Evolutionary conservation across 2,888 invertebrate species (phyloP).

Genomic region (Griposia aprilina): DNA sequence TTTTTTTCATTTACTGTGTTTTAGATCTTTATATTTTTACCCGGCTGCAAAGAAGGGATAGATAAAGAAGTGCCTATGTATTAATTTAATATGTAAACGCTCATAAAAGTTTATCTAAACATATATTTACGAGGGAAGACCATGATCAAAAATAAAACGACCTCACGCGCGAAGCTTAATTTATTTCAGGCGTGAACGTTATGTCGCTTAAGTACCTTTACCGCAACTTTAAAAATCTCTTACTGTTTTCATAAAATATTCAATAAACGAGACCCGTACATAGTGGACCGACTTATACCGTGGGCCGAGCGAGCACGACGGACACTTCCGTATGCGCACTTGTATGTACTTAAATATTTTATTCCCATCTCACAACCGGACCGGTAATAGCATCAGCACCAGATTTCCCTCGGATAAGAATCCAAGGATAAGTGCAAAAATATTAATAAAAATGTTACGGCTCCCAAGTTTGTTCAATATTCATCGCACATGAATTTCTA

Average conservation of each 20-base stretch:
- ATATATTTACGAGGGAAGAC: conserved; percentile 19
- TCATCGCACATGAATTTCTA: conserved; percentile 65
- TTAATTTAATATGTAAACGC: conserved; percentile 10
- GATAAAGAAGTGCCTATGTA: conserved; percentile 17
- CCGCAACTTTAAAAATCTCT: conserved; percentile 37
- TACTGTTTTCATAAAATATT: conserved; percentile 54
- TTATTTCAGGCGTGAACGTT: conserved; percentile 37
- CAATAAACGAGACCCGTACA: conserved; percentile 45
- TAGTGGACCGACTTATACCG: conserved; percentile 44
- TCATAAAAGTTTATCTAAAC: conserved; percentile 6
- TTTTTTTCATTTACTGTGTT: neutral
- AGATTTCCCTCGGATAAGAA: conserved; percentile 67
- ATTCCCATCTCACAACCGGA: conserved; percentile 68
- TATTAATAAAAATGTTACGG: conserved; percentile 69
- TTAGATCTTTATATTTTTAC: neutral
- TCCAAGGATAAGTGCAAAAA: conserved; percentile 67
- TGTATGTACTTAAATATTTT: conserved; percentile 76
- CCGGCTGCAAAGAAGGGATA: neutral
- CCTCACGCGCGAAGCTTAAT: conserved; percentile 19
- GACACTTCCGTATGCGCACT: conserved; percentile 48
- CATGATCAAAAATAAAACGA: conserved; percentile 18
- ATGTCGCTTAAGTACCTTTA: conserved; percentile 18
- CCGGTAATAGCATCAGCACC: conserved; percentile 70
- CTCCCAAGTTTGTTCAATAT: conserved; percentile 62
- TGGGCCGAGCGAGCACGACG: conserved; percentile 29